Evolutionary conservation across 2,113 vertebrate genomes (phyloP).

Genomic region (Pygoscelis adeliae): DNA sequence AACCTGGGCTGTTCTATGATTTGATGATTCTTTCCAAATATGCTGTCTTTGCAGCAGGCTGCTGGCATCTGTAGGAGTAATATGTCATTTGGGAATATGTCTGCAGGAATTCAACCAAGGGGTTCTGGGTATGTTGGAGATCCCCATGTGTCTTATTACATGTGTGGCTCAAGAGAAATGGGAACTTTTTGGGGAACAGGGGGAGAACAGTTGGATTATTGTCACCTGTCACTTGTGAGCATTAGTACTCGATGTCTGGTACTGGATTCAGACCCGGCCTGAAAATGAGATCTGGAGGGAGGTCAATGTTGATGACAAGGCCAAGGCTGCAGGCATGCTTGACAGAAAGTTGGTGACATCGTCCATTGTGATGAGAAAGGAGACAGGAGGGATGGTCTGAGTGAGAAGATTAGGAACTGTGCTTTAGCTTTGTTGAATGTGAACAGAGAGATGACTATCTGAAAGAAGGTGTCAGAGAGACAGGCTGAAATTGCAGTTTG

Average conservation of each 20-base stretch:
- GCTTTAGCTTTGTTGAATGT: neutral
- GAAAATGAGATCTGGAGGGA: neutral
- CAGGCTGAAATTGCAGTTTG: neutral
- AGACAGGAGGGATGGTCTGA: neutral
- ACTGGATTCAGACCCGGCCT: neutral
- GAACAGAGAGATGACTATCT: neutral
- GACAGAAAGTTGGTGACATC: neutral
- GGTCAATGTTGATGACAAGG: neutral
- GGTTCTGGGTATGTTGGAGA: neutral
- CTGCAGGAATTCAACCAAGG: neutral
- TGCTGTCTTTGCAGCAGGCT: neutral
- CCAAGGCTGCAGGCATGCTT: neutral
- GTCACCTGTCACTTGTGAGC: neutral
- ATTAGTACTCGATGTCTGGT: neutral
- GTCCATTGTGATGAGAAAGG: neutral
- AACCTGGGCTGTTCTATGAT: neutral
- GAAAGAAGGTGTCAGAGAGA: neutral
- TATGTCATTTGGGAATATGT: neutral
- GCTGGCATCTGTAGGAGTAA: neutral
- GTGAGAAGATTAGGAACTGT: neutral
- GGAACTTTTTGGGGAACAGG: neutral
- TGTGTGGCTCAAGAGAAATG: neutral
- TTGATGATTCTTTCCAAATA: neutral
- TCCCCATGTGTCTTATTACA: fast-evolving
- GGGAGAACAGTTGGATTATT: neutral